Base-by-base conservation (phyloP, 1,140 invertebrate species). In the Berghia stephanieae region DNA sequence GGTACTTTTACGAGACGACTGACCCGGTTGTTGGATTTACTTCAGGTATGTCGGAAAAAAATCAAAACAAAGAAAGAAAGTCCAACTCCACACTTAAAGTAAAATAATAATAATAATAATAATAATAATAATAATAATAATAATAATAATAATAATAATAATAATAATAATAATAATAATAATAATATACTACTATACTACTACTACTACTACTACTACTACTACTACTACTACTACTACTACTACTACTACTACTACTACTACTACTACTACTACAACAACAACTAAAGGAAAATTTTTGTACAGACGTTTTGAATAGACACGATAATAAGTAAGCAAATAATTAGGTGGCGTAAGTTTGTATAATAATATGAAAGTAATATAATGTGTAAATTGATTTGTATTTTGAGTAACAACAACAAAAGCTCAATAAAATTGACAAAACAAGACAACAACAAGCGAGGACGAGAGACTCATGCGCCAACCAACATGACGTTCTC, bases 1-100 rank as follows among this genome's bases (percentile, higher is more conserved):
- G 98, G 85, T 99, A 98, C 89, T 99, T 96, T 96, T 99, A 96
- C 84, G 97, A 99, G 88, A 92, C 98, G 31, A 27, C 46, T 10
- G 24, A 79, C 60, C 79, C 78, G 18, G 34, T 75, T 21, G 77
- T 77, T 1, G 79, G 79, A 6, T 82, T 81, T 55, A 79, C 78
- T 21, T 21, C 16, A 13, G 73, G 81, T 81, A 75, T 60, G 67
- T 78, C n/a, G n/a, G n/a, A n/a, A n/a, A n/a, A n/a, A n/a, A n/a
- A n/a, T n/a, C n/a, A n/a, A n/a, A n/a, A n/a, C n/a, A n/a, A n/a
- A n/a, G 21, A 57, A 27, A 13, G 8, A 46, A 4, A 27, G 36
- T 43, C 49, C 44, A 60, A 13, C 68, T 42, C 68, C 34, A 43
- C 74, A 68, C 5, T 60, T 60, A 5, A 5, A 27, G 6, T 60